Base-by-base conservation (phyloP, 1,140 invertebrate species). In the Palaemon carinicauda region DNA sequence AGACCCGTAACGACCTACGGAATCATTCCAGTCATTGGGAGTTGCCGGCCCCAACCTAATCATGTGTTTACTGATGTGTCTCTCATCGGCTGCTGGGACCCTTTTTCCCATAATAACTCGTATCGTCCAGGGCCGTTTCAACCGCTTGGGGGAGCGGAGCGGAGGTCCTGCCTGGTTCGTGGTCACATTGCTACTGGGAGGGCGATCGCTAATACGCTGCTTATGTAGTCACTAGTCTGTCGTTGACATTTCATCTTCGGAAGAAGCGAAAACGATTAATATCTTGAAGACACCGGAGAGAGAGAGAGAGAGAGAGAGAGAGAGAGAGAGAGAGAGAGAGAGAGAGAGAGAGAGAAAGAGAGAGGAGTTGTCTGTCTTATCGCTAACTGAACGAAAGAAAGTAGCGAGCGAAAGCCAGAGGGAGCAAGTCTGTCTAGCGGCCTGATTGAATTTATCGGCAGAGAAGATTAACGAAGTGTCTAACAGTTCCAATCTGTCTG, bases 381-480 rank as follows among this genome's bases (percentile, higher is more conserved):
- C 41, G 41, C 12, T 12, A 41, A 41, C 41, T 41, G 41, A 41
- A 41, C 41, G 41, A 41, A 41, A 41, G 41, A n/a, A n/a, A n/a
- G n/a, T 4, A 14, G 54, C 56, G 78, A 80, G 29, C 78, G 78
- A 60, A 56, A 12, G 17, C 54, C 33, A 60, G 53, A 27, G 78
- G 78, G 52, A 21, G 51, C 31, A n/a, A n/a, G 19, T 33, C 21
- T 69, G 24, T 31, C 78, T 80, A n/a, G 53, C 78, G 53, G 29
- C 75, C 75, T 80, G 78, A 80, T 80, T 80, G 78, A 80, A 80
- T 80, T 80, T 80, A 80, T 80, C 54, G 78, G 78, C 53, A 80
- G 53, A 80, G 78, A 29, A 80, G 78, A 80, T 80, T 80, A 80
- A 80, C 78, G 27, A 33, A 80, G 78, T 80, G 53, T 54, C 78